These are phyloP conservation scores for Phyllostomus hastatus DNA, from an alignment of 2,113 vertebrate species.

Conservation along the genomic window DNA sequence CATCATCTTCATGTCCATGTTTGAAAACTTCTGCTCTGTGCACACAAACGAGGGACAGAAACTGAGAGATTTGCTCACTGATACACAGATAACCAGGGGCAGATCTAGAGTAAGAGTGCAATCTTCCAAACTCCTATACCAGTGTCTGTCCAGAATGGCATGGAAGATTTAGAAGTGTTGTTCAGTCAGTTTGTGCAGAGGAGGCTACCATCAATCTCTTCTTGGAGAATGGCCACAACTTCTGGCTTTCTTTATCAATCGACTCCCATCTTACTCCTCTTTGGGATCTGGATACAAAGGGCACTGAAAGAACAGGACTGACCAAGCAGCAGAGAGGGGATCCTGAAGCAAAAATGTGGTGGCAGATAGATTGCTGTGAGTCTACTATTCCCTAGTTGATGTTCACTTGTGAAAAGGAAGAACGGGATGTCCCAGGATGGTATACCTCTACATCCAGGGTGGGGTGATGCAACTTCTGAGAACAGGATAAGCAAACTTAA, in stretches of 20 bases:
- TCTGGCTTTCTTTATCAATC: background rate
- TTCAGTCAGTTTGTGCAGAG: background rate
- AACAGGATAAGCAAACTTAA: background rate
- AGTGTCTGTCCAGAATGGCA: background rate
- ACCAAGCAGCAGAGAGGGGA: background rate
- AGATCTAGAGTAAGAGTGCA: background rate
- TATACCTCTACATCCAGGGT: fast-evolving
- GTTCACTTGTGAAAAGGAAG: background rate
- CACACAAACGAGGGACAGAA: background rate
- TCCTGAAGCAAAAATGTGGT: background rate
- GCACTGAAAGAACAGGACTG: background rate
- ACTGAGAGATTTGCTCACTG: background rate
- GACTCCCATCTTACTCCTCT: background rate
- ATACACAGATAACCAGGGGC: background rate
- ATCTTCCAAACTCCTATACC: background rate
- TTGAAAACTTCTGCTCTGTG: background rate
- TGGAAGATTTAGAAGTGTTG: background rate
- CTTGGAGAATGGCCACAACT: background rate
- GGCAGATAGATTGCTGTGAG: too few relatives aligned
- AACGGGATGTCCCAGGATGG: background rate
- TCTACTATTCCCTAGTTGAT: background rate
- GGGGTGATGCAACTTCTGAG: background rate
- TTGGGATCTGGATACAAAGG: background rate
- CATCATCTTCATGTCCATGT: too few relatives aligned
- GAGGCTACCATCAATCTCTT: background rate